phyloP scores from a whole-genome alignment of 2,888 invertebrate species.

The Orthonevra nobilis region DNA sequence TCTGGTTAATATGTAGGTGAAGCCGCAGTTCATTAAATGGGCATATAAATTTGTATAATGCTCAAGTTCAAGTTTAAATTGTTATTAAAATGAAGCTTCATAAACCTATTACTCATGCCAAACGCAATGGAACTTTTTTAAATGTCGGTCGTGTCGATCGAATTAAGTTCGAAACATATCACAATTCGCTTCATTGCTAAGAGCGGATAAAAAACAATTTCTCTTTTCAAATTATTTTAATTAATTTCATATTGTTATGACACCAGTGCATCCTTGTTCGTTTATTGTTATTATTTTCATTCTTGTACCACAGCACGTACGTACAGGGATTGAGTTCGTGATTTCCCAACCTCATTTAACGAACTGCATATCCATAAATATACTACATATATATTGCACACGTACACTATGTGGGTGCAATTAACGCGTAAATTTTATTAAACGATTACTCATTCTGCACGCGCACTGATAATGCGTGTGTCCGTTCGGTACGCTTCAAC shows the following conservation, averaged over 20 bases:
- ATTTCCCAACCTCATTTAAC: constrained; percentile 53
- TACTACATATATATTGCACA: too few relatives aligned
- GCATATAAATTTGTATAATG: too few relatives aligned
- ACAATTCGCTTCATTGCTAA: constrained; percentile 33
- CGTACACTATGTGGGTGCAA: constrained; percentile 44
- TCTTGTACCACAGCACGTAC: constrained; percentile 51
- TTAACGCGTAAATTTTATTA: constrained; percentile 63
- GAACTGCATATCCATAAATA: constrained; percentile 18
- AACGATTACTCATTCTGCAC: constrained; percentile 68
- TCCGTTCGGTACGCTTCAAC: constrained; percentile 52
- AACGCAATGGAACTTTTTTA: too few relatives aligned
- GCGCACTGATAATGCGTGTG: constrained; percentile 66
- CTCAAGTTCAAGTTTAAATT: too few relatives aligned
- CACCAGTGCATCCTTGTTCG: constrained; percentile 14
- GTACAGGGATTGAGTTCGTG: constrained; percentile 62
- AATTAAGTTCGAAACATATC: too few relatives aligned
- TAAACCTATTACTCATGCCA: too few relatives aligned
- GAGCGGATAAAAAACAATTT: constrained; percentile 45
- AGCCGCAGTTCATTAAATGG: too few relatives aligned
- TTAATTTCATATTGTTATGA: constrained; percentile 66
- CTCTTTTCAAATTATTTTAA: constrained; percentile 59
- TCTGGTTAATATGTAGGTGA: too few relatives aligned
- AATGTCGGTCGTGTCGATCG: too few relatives aligned
- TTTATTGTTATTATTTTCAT: neutral
- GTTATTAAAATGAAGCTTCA: too few relatives aligned